Conservation (phyloP, 1,140 invertebrate species). For the Condylostylus longicornis region DNA sequence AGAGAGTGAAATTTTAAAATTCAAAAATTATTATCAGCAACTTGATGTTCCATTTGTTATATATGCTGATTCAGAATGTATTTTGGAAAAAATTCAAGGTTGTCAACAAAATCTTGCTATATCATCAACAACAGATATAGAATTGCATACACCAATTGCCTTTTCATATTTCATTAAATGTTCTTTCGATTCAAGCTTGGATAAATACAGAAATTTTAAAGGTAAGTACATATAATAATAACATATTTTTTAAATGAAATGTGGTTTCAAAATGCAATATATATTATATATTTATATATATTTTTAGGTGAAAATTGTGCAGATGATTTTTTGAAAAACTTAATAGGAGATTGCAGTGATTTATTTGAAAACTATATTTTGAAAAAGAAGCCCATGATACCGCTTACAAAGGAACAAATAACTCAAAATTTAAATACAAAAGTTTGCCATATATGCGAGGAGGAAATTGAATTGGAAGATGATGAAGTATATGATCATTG, state of each 20-base stretch:
- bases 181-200: conserved; percentile 4
- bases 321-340: neutral
- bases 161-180: conserved; percentile 7
- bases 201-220: conserved; percentile 5
- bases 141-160: conserved; percentile 5
- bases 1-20: conserved; percentile 12
- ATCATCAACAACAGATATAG: conserved; percentile 3
- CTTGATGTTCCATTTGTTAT: conserved; percentile 21
- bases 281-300: neutral
- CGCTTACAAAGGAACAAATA: too few species aligned
- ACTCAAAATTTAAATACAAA: too few species aligned
- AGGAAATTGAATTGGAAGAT: too few species aligned
- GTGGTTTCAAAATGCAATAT: neutral
- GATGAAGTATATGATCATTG: conserved; percentile 18
- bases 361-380: too few species aligned
- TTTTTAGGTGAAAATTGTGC: neutral
- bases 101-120: conserved; percentile 2
- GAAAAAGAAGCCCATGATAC: too few species aligned
- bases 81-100: conserved; percentile 9
- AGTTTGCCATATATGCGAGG: too few species aligned
- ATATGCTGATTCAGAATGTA: conserved; percentile 26
- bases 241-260: neutral
- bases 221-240: conserved; percentile 1
- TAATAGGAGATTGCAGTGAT: neutral
- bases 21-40: conserved; percentile 16